phyloP scores from a whole-genome alignment of 1,140 invertebrate species.

The Drosophila auraria region DNA sequence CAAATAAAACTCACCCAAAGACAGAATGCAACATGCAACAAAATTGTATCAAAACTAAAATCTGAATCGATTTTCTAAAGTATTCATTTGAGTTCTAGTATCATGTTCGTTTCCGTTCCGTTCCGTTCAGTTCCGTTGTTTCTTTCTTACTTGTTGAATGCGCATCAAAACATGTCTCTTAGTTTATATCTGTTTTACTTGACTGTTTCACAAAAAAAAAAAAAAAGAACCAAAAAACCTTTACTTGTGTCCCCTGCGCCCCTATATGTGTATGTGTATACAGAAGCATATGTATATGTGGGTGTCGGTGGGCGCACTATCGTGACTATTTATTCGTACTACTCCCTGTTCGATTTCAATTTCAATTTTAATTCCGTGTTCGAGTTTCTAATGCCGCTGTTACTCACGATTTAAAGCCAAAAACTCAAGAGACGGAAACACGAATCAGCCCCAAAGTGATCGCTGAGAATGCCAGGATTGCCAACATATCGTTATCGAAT shows the following conservation, averaged over 20 bases:
- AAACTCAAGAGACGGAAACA: conserved; percentile 41
- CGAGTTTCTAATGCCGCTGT: conserved; percentile 31
- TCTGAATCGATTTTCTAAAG: conserved; percentile 50
- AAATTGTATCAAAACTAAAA: conserved; percentile 49
- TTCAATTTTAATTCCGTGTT: conserved; percentile 26
- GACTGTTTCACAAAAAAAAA: conserved; percentile 36
- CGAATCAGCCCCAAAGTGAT: conserved; percentile 13
- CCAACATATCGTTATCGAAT: conserved; percentile 35
- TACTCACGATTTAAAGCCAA: conserved; percentile 40
- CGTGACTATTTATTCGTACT: conserved; percentile 49
- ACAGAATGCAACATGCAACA: conserved; percentile 50
- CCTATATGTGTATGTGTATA: conserved; percentile 30
- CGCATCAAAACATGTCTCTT: conserved; percentile 49
- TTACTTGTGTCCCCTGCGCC: conserved; percentile 1
- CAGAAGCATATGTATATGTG: conserved; percentile 35
- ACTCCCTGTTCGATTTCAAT: conserved; percentile 46
- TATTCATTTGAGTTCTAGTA: conserved; percentile 57
- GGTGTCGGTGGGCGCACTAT: conserved; percentile 14
- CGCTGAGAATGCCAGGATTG: conserved; percentile 35
- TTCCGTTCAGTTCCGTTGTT: conserved; percentile 48
- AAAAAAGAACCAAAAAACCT: background rate
- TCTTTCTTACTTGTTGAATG: conserved; percentile 57
- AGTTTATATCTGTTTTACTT: conserved; percentile 51
- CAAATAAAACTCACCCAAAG: conserved; percentile 45
- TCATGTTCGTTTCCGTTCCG: conserved; percentile 52